A percentile compares a stretch with the other conserved stretches of the same genome.
phyloP scores from a whole-genome alignment of 2,113 vertebrate species.

The Pterophyllum scalare region DNA sequence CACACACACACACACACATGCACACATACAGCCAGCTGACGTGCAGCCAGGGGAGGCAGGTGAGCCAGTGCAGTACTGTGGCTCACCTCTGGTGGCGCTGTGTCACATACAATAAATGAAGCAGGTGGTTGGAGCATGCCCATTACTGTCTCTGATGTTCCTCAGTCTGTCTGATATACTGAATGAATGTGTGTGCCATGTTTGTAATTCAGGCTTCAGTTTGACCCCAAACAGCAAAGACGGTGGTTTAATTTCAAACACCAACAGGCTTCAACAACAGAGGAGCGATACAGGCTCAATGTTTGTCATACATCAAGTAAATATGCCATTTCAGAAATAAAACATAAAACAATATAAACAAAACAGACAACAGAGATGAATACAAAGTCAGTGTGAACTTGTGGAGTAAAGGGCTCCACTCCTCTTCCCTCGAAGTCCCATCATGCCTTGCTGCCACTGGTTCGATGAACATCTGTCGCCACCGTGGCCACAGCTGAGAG shows the following conservation, averaged over 20 bases:
- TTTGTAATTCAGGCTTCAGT: neutral
- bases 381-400: neutral
- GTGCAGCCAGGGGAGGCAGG: too few species aligned
- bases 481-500: conserved; percentile 77
- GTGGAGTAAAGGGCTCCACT: neutral
- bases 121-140: too few species aligned
- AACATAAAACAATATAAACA: neutral
- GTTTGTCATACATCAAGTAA: neutral
- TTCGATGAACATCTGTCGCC: conserved; percentile 51
- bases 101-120: too few species aligned
- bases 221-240: neutral
- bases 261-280: neutral
- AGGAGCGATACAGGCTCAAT: neutral
- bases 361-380: neutral
- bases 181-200: too few species aligned
- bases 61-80: too few species aligned
- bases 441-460: conserved; percentile 41
- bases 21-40: too few species aligned
- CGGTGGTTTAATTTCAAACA: neutral
- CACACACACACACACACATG: too few species aligned
- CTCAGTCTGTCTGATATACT: too few species aligned
- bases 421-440: neutral
- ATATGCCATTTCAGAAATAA: neutral
- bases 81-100: too few species aligned
- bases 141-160: too few species aligned